phyloP scores from a whole-genome alignment of 2,797 vertebrate species.

The Hafferia zeledoni region DNA sequence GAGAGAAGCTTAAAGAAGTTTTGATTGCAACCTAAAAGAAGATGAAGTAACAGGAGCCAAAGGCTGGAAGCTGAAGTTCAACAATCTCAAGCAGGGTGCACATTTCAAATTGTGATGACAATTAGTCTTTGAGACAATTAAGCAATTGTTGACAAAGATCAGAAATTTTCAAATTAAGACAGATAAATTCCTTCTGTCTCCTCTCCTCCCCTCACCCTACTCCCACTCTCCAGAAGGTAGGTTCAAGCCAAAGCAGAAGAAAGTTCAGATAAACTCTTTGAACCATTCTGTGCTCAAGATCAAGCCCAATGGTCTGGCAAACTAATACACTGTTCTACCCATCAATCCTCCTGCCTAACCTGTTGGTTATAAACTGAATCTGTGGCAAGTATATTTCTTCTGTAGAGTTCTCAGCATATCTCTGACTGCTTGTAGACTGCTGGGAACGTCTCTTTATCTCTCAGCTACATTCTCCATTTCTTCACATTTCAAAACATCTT shows the following conservation, averaged over 20 bases:
- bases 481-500: not conserved
- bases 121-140: not conserved
- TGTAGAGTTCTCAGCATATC: not conserved
- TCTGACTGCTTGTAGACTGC: not conserved
- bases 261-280: not conserved
- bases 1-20: not conserved
- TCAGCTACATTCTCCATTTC: not conserved
- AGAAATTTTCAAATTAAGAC: not conserved
- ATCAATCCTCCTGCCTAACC: not conserved
- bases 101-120: not conserved
- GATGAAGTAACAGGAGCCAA: not conserved
- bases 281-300: not conserved
- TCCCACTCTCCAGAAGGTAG: rapidly evolving
- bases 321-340: not conserved
- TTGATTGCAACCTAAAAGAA: not conserved
- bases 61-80: not conserved
- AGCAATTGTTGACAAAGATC: not conserved
- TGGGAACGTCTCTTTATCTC: not conserved
- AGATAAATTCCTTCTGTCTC: not conserved
- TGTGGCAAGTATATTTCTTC: not conserved
- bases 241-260: not conserved
- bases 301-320: not conserved
- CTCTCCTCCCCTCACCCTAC: not conserved
- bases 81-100: not conserved
- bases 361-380: not conserved